Conservation (phyloP, 1,140 invertebrate species). For the Cyrtorhinus lividipennis region DNA sequence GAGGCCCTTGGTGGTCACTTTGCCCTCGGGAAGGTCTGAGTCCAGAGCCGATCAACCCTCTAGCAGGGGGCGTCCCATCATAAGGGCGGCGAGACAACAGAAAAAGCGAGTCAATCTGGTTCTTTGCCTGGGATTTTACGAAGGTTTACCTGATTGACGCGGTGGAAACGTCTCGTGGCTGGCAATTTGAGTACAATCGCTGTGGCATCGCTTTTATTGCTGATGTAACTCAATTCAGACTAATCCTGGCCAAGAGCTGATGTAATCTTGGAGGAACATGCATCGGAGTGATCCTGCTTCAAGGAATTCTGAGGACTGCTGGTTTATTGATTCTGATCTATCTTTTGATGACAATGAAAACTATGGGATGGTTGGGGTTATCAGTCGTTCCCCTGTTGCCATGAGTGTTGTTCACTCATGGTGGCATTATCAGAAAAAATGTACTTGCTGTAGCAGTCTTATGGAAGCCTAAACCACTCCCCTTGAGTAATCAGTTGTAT, state of each 20-base stretch:
- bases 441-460: too few species aligned
- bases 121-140: not conserved
- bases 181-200: constrained; percentile 3
- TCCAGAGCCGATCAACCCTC: not conserved
- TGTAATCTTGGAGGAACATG: too few species aligned
- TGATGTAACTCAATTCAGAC: constrained; percentile 6
- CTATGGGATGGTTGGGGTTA: too few species aligned
- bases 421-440: too few species aligned
- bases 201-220: not conserved
- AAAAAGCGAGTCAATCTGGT: not conserved
- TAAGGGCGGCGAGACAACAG: not conserved
- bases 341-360: too few species aligned
- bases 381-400: too few species aligned
- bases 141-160: not conserved
- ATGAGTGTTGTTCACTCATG: too few species aligned
- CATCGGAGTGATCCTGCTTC: too few species aligned
- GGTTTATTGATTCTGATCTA: too few species aligned
- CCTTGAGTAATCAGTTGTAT: too few species aligned
- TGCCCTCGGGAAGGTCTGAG: constrained; percentile 5
- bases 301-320: too few species aligned
- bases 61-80: not conserved
- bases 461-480: too few species aligned
- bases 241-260: not conserved
- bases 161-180: constrained; percentile 1
- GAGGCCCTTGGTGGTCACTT: constrained; percentile 1